A percentile compares a stretch with the other conserved stretches of the same genome.
phyloP scores from a whole-genome alignment of 2,113 vertebrate genomes.

The Illadopsis cleaveri region DNA sequence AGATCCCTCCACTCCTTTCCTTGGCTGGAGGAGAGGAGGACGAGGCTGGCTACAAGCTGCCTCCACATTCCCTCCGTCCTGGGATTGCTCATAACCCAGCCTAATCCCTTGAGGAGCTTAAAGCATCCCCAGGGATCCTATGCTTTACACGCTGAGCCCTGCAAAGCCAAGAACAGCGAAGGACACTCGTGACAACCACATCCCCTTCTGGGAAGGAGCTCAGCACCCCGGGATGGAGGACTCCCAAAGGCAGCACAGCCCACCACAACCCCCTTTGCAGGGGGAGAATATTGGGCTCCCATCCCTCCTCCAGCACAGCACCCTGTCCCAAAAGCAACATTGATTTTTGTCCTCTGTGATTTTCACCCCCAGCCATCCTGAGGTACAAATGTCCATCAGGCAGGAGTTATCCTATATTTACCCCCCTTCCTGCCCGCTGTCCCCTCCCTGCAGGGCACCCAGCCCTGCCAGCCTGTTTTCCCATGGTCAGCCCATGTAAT shows the following conservation, averaged over 20 bases:
- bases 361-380: accelerated
- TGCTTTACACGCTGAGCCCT: background rate
- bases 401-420: background rate
- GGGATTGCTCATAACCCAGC: background rate
- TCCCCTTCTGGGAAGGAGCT: accelerated
- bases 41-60: background rate
- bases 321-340: background rate
- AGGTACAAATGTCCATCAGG: background rate
- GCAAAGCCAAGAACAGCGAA: constrained; percentile 20
- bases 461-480: background rate
- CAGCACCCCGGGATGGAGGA: accelerated
- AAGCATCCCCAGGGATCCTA: background rate
- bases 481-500: background rate
- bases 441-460: background rate
- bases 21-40: background rate
- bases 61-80: background rate
- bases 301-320: background rate
- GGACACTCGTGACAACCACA: accelerated
- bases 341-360: accelerated
- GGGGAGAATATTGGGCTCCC: background rate
- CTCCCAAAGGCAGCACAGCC: background rate
- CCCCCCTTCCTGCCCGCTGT: accelerated
- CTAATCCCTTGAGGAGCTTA: constrained; percentile 49
- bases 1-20: background rate
- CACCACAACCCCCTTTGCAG: background rate